Evolutionary conservation across 2,888 invertebrate species (phyloP), one percentile per base, ranked within the genome.

Genomic region (Eupithecia subumbrata): DNA sequence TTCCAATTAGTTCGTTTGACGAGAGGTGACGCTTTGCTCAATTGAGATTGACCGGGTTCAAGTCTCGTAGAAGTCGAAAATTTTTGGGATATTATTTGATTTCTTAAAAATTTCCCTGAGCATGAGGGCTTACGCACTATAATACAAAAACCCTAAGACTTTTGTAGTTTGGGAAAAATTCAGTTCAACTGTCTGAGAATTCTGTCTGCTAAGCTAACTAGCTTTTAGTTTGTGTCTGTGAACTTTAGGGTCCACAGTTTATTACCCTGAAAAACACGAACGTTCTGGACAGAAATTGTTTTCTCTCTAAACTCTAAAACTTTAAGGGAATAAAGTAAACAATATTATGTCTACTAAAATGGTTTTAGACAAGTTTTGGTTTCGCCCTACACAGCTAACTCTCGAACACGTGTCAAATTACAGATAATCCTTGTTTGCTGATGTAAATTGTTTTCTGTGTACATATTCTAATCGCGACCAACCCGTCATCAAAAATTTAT

Each of bases 361-460:
- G 68, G 43, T 73, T 73, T 73, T 60, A 43, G n/a, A n/a, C 60
- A 70, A 45, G n/a, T 72, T 77, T 69, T 72, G 37, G 74, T 76
- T 74, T 70, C 25, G 70, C 48, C 48, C 56, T 74, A 74, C 48
- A 66, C 56, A 52, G 56, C 68, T 68, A 71, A 70, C 45, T 63
- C 70, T 22, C 40, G 67, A 75, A 70, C 74, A 73, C 52, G 74
- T 71, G 66, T 72, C 70, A 73, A 72, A 68, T 70, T 71, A 72
- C 69, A 52, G 52, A 67, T 76, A 64, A 72, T 73, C 77, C 72
- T 74, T 75, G 70, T 77, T 73, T 72, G 74, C 18, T 52, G 22
- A 74, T 48, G 74, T 67, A 74, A 74, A 74, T 74, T 72, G 74
- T 77, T 77, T 77, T 74, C 72, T 60, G 72, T 74, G 37, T 67